Evolutionary conservation across 1,140 invertebrate genomes (phyloP), one percentile per base, ranked within the genome.

Genomic region (Ganaspis sp.): DNA sequence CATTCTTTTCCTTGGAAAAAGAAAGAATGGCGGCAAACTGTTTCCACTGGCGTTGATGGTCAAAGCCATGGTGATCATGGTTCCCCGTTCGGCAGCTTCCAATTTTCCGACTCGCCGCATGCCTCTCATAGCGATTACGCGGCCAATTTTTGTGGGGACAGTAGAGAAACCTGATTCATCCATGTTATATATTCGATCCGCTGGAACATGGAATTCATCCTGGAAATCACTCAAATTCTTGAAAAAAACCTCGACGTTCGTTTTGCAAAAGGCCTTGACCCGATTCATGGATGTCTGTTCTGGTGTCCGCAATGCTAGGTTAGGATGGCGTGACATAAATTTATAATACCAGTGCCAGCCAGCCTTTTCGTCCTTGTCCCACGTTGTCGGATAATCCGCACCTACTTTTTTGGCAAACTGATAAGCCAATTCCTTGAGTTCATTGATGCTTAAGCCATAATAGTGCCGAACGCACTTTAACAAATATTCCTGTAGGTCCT

Each of bases 341-440:
- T n/a, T n/a, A n/a, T n/a, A n/a, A n/a, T n/a, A n/a, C n/a, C n/a
- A n/a, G n/a, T n/a, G n/a, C n/a, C n/a, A n/a, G n/a, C n/a, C n/a
- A n/a, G n/a, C n/a, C n/a, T n/a, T n/a, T n/a, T n/a, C n/a, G n/a
- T n/a, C n/a, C n/a, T n/a, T n/a, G n/a, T n/a, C n/a, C n/a, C n/a
- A n/a, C n/a, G n/a, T n/a, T n/a, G n/a, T n/a, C n/a, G n/a, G n/a
- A n/a, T n/a, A n/a, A n/a, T n/a, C n/a, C n/a, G n/a, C n/a, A n/a
- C n/a, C n/a, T n/a, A n/a, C n/a, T 53, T 53, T 53, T 53, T 53
- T 53, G 12, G 45, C 45, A n/a, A 53, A 53, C 45, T n/a, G 5
- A 53, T 53, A 53, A 53, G 45, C 45, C 45, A 53, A n/a, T 53
- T 53, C 45, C 5, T 17, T 15, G n/a, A 53, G 45, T 17, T 53